A percentile compares a stretch with the other conserved stretches of the same genome.
Conservation (phyloP, 1,140 invertebrate species). For the Drosophila arizonae region DNA sequence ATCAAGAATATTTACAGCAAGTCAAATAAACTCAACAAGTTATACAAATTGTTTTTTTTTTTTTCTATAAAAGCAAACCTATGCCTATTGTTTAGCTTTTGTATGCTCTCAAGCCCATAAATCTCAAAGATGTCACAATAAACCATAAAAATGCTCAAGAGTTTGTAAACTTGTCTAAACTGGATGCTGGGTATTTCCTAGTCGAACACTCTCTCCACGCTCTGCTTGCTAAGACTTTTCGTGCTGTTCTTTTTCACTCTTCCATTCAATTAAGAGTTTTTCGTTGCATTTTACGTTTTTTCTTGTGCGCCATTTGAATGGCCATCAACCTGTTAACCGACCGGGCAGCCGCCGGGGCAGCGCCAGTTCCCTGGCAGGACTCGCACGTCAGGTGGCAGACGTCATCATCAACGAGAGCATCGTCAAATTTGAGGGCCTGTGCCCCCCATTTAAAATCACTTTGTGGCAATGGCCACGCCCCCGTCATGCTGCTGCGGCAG, state of each 20-base stretch:
- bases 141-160: too few species aligned
- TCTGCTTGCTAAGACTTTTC: not conserved
- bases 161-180: too few species aligned
- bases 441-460: constrained; percentile 59
- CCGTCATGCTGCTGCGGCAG: not conserved
- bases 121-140: too few species aligned
- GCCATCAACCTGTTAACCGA: constrained; percentile 7
- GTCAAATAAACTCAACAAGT: too few species aligned
- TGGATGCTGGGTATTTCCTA: not conserved
- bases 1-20: too few species aligned
- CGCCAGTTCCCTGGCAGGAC: not conserved
- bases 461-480: constrained; percentile 28
- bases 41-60: too few species aligned
- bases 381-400: constrained; percentile 15
- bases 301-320: constrained; percentile 29
- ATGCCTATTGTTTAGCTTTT: too few species aligned
- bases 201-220: not conserved
- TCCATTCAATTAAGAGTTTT: constrained; percentile 23
- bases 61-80: too few species aligned
- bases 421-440: constrained; percentile 53
- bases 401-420: constrained; percentile 45
- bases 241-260: not conserved
- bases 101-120: too few species aligned
- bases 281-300: constrained; percentile 8
- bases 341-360: constrained; percentile 15